Percentiles rank a stretch among this genome's conserved stretches.
These are phyloP conservation scores for Ambastaia sidthimunki DNA, from an alignment of 2,797 vertebrate genomes.

Conservation along the genomic window DNA sequence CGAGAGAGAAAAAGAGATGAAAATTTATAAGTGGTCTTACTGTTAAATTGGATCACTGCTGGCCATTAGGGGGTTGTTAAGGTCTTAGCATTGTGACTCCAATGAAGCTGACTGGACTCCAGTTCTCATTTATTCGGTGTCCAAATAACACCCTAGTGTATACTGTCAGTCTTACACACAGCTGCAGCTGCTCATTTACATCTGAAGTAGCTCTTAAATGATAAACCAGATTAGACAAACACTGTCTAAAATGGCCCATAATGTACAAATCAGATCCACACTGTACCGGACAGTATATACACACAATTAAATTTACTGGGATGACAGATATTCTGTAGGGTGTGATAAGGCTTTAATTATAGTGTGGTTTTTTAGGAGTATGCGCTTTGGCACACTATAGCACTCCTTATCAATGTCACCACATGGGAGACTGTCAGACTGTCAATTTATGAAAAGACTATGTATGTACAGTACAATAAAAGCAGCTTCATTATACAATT, in stretches of 20 bases:
- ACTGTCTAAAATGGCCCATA: not conserved
- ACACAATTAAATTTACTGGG: not conserved
- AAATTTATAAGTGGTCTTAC: not conserved
- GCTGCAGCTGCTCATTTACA: not conserved
- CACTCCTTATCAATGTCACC: not conserved
- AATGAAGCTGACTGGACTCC: not conserved
- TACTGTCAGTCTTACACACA: not conserved
- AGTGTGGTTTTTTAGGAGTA: not conserved
- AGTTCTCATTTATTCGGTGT: not conserved
- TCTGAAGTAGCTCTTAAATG: not conserved
- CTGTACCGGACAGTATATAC: not conserved
- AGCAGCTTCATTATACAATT: not conserved
- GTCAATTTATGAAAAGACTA: not conserved
- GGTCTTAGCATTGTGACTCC: not conserved
- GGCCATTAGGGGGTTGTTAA: conserved; percentile 7
- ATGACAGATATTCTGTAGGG: not conserved
- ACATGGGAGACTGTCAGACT: not conserved
- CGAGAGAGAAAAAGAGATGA: not conserved
- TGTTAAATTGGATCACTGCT: not conserved
- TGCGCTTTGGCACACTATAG: not conserved
- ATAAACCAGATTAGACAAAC: not conserved
- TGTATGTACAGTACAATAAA: conserved; percentile 16
- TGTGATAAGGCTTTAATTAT: not conserved
- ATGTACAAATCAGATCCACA: not conserved
- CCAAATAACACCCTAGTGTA: conserved; percentile 2